These are phyloP conservation scores for Drosophila paramelanica DNA, from an alignment of 2,888 invertebrate species.

Conservation along the genomic window DNA sequence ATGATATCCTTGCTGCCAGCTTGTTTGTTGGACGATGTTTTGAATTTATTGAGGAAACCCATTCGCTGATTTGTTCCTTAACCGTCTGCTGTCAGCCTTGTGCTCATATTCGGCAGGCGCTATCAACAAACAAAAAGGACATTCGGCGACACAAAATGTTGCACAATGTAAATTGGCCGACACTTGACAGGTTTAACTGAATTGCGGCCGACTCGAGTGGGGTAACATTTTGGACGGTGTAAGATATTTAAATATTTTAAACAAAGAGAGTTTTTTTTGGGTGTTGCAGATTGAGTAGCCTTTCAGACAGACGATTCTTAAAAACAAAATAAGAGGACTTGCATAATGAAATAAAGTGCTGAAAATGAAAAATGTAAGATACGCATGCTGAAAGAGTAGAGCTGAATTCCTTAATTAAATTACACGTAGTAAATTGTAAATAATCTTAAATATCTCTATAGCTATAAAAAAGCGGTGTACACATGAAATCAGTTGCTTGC, in stretches of 20 bases:
- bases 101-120: slow-evolving; percentile 54
- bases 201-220: slow-evolving; percentile 2
- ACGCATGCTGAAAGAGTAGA: too few relatives aligned
- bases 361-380: too few relatives aligned
- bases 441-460: background rate
- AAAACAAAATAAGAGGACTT: too few relatives aligned
- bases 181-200: slow-evolving; percentile 29
- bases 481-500: slow-evolving; percentile 28
- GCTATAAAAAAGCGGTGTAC: slow-evolving; percentile 1
- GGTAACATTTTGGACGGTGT: too few relatives aligned
- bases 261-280: too few relatives aligned
- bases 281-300: too few relatives aligned
- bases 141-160: slow-evolving; percentile 39
- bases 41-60: slow-evolving; percentile 78
- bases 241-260: too few relatives aligned
- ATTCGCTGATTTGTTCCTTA: slow-evolving; percentile 44
- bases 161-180: slow-evolving; percentile 39
- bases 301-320: too few relatives aligned
- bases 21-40: slow-evolving; percentile 30
- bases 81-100: slow-evolving; percentile 55
- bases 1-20: slow-evolving; percentile 41
- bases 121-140: slow-evolving; percentile 39
- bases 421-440: background rate
- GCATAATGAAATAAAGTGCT: too few relatives aligned
- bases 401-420: too few relatives aligned